Percentiles rank a stretch among this genome's conserved stretches.
Evolutionary conservation across 2,888 invertebrate species (phyloP).

Genomic region (Cryptus armator): DNA sequence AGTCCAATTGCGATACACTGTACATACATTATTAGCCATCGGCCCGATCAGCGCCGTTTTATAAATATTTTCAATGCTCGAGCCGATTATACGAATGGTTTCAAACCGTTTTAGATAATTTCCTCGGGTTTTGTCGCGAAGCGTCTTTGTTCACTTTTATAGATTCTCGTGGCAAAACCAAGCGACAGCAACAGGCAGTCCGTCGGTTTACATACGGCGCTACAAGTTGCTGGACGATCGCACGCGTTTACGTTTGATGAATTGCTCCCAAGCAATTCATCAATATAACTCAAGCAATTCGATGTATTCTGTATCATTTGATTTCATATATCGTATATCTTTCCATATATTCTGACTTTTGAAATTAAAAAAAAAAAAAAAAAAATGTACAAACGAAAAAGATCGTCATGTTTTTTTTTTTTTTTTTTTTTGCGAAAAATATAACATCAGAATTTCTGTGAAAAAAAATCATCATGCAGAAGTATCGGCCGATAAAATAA

Average conservation of each 20-base stretch:
- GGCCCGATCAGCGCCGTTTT: neutral
- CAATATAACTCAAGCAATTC: too few species aligned
- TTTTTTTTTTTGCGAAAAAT: too few species aligned
- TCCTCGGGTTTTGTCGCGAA: neutral
- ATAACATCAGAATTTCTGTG: too few species aligned
- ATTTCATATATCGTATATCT: too few species aligned
- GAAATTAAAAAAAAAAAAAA: too few species aligned
- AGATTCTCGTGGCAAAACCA: constrained; percentile 48
- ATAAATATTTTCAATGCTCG: constrained; percentile 1
- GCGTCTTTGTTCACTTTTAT: constrained; percentile 9
- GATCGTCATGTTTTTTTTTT: too few species aligned
- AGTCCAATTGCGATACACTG: neutral
- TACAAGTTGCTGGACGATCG: neutral
- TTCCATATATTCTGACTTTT: too few species aligned
- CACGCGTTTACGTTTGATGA: neutral
- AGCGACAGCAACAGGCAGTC: constrained; percentile 36
- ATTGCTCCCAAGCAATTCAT: too few species aligned
- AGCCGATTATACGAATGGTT: constrained; percentile 21
- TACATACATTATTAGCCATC: neutral
- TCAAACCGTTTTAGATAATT: constrained; percentile 17
- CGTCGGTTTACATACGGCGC: neutral
- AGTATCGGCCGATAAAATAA: too few species aligned
- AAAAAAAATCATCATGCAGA: too few species aligned
- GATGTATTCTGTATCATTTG: too few species aligned
- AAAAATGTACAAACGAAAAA: too few species aligned